Percentiles rank a stretch among this genome's conserved stretches.
Evolutionary conservation across 1,140 invertebrate species (phyloP).

Genomic region (Drosophila persimilis): DNA sequence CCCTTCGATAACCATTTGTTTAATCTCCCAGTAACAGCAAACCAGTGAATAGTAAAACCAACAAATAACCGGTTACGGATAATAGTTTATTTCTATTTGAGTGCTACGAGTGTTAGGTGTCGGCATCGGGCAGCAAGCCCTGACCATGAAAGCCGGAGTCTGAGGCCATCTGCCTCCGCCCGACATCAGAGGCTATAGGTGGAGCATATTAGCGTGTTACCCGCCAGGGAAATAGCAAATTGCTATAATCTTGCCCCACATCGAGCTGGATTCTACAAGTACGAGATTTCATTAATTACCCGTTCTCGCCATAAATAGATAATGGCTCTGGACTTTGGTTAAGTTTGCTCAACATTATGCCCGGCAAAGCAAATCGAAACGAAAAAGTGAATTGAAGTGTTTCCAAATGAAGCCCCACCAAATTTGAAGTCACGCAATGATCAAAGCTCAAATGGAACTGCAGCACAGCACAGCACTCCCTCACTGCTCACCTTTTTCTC

Average conservation of each 20-base stretch:
- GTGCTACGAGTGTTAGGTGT: constrained; percentile 19
- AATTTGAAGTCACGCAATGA: constrained; percentile 32
- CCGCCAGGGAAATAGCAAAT: constrained; percentile 9
- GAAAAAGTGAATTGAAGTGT: constrained; percentile 37
- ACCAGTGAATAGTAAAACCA: constrained; percentile 24
- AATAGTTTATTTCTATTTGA: constrained; percentile 27
- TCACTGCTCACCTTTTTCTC: constrained; percentile 11
- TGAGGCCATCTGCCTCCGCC: constrained; percentile 4
- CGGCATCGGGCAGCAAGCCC: constrained; percentile 36
- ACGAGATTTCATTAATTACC: constrained; percentile 14
- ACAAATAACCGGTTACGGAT: constrained; percentile 56
- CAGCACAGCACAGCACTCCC: no score
- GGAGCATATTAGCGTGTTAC: constrained; percentile 4
- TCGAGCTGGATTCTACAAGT: constrained; percentile 21
- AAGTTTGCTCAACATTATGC: constrained; percentile 34
- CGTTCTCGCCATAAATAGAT: constrained; percentile 5
- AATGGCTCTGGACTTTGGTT: constrained; percentile 29
- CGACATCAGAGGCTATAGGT: constrained; percentile 5
- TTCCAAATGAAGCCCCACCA: constrained; percentile 27
- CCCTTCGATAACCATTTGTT: constrained; percentile 32
- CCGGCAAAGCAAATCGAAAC: constrained; percentile 23
- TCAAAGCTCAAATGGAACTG: not conserved
- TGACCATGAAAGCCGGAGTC: constrained; percentile 62
- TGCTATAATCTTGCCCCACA: not conserved
- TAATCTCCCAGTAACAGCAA: constrained; percentile 31